Conservation (phyloP, 2,113 vertebrate genomes). For the Gallinago media region DNA sequence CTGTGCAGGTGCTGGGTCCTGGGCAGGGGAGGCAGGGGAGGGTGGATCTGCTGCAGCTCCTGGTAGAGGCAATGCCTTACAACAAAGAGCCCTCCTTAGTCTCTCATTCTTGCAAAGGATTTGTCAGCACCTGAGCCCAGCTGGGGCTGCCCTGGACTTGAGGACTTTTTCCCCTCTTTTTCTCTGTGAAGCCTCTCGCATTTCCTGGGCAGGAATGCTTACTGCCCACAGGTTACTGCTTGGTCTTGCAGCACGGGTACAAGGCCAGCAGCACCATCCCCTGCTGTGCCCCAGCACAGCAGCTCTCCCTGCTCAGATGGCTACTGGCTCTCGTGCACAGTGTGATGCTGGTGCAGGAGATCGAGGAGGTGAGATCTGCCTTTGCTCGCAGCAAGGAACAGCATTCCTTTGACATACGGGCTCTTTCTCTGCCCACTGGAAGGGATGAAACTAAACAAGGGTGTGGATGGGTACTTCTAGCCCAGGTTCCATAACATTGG, state of each 20-base stretch:
- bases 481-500: accelerated
- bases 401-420: accelerated
- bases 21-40: neutral
- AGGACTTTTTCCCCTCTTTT: neutral
- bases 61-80: neutral
- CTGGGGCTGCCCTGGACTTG: neutral
- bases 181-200: neutral
- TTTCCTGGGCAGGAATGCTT: neutral
- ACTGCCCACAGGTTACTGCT: neutral
- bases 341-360: neutral
- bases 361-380: neutral
- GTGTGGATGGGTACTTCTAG: neutral
- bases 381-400: neutral
- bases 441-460: neutral
- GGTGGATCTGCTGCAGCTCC: neutral
- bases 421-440: neutral
- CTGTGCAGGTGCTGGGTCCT: neutral
- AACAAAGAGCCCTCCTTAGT: neutral
- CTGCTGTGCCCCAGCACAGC: accelerated
- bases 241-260: too few relatives aligned
- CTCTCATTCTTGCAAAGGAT: neutral
- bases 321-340: accelerated
- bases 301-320: neutral
- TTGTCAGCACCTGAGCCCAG: neutral
- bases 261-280: accelerated